Evolutionary conservation across 2,888 invertebrate species (phyloP), one percentile per base, ranked within the genome.

Genomic region (Crepidodera aurea): DNA sequence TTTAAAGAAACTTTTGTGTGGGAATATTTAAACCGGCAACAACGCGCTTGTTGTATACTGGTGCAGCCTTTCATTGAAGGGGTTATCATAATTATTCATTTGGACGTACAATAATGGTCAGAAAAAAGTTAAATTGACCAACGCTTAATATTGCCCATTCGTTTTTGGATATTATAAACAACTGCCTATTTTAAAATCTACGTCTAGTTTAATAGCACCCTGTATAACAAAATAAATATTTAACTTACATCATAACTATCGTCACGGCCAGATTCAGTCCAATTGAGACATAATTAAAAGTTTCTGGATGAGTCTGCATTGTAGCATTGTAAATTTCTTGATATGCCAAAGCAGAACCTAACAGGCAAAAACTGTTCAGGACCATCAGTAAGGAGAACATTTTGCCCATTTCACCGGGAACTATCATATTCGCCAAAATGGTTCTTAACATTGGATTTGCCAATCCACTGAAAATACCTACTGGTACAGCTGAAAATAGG

Each of bases 371-470:
- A 55, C 32, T 55, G 5, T 44, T 46, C 2, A 55, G 8, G 2
- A 55, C 55, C 13, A 32, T 44, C 6, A 44, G 12, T 7, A 55
- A 32, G n/a, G 55, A 55, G 13, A 55, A 55, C 44, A 44, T 19
- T 32, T 55, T 55, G 3, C 55, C 55, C 55, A 55, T 55, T 32
- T 55, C 55, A n/a, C 32, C 32, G 12, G 44, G 55, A 7, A 19
- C 44, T 29, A 55, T 32, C 29, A 55, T 32, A 4, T 44, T 42
- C 1, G 32, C 22, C n/a, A 55, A 22, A 25, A 32, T 44, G 12
- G 55, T 44, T 55, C 37, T 32, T 7, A 55, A 10, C 55, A 55
- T 55, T 19, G 55, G 55, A 13, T 44, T 55, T 8, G 42, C 32
- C 13, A 40, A 8, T 6, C 55, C 55, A 1, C 19, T 18, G 8